Evolutionary conservation across 2,113 vertebrate genomes (phyloP).

Genomic region (Tupaia chinensis): DNA sequence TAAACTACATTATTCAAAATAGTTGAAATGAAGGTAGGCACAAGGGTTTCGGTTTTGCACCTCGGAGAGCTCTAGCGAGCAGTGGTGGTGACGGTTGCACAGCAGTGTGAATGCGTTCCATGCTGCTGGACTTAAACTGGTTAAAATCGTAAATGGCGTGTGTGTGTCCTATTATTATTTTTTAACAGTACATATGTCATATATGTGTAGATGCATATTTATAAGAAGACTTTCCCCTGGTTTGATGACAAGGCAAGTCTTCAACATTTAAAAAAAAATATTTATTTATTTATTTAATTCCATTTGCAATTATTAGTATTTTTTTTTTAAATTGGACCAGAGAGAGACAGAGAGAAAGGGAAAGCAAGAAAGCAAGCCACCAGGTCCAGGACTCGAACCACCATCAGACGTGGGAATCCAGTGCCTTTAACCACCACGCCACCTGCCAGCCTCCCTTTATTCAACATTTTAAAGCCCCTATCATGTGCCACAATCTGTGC

Average conservation of each 20-base stretch:
- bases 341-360: too few species aligned
- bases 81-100: background rate
- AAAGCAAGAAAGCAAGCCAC: too few species aligned
- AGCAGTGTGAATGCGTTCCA: too few species aligned
- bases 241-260: background rate
- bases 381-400: too few species aligned
- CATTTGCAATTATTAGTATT: too few species aligned
- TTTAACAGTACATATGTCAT: background rate
- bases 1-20: background rate
- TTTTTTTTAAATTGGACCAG: too few species aligned
- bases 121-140: background rate
- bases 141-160: background rate
- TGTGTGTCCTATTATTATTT: background rate
- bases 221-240: background rate
- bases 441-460: too few species aligned
- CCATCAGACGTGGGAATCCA: too few species aligned
- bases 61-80: background rate
- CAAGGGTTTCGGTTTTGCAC: constrained; percentile 11
- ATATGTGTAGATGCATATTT: background rate
- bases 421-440: too few species aligned
- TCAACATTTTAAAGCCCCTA: background rate
- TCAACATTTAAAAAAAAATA: too few species aligned
- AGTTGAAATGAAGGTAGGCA: background rate
- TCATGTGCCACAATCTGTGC: background rate
- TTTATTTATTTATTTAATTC: too few species aligned